phyloP scores from a whole-genome alignment of 64 coral and sea anemone species.

The Acropora yongei region DNA sequence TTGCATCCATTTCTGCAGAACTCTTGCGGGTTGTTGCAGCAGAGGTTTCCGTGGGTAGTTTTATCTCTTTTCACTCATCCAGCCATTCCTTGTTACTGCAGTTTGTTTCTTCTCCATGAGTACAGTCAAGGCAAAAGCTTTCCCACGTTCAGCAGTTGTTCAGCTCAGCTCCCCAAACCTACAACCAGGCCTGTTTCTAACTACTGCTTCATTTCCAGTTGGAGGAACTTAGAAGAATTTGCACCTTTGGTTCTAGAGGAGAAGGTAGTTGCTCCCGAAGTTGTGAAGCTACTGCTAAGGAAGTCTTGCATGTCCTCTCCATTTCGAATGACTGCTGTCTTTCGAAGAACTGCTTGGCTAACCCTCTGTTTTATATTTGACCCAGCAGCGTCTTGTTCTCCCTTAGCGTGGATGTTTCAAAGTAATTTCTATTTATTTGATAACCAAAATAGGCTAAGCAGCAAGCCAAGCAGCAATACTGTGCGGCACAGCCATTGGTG shows the following conservation, averaged over 20 bases:
- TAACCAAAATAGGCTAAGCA: constrained; percentile 65
- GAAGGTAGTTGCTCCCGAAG: constrained; percentile 43
- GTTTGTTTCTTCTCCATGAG: background rate
- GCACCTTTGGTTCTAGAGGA: background rate
- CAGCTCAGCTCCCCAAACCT: background rate
- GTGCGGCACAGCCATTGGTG: constrained; percentile 63
- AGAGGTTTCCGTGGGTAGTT: constrained; percentile 13
- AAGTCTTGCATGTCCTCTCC: constrained; percentile 8
- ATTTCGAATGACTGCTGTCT: constrained; percentile 34
- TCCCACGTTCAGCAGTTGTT: constrained; percentile 18
- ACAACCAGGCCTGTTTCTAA: background rate
- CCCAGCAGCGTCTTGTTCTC: constrained; percentile 47
- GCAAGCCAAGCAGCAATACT: constrained; percentile 43
- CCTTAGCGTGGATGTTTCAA: constrained; percentile 44
- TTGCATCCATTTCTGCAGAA: background rate
- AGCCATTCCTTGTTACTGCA: constrained; percentile 50
- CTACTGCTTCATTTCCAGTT: background rate
- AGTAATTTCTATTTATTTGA: constrained; percentile 32
- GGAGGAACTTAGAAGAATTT: constrained; percentile 29
- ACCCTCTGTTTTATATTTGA: constrained; percentile 36
- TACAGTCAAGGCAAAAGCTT: constrained; percentile 34
- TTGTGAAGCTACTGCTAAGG: background rate
- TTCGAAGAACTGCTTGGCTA: constrained; percentile 27
- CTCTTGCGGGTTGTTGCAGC: constrained; percentile 42
- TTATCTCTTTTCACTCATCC: constrained; percentile 30